Percentiles rank a stretch among this genome's conserved stretches.
Evolutionary conservation across 2,797 vertebrate genomes (phyloP).

Genomic region (Sardinella longiceps): DNA sequence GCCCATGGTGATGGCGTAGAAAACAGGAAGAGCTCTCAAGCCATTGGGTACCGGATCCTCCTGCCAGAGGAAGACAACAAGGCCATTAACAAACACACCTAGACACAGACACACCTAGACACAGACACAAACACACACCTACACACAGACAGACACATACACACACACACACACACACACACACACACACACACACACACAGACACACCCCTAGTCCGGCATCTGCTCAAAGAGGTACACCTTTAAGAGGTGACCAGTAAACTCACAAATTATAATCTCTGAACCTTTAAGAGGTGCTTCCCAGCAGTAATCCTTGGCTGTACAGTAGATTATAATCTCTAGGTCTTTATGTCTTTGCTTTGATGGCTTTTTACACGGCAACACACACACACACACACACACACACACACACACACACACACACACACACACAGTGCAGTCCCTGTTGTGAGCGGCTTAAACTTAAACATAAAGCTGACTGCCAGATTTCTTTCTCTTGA

Average conservation of each 20-base stretch:
- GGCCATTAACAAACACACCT: neutral
- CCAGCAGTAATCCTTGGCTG: no score
- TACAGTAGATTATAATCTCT: no score
- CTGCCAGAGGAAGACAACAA: conserved; percentile 64
- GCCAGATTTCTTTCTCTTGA: neutral
- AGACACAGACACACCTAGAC: neutral
- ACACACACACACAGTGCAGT: neutral
- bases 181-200: conserved; percentile 10
- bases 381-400: neutral
- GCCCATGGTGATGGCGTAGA: conserved; percentile 90
- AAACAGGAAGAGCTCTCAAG: conserved; percentile 87
- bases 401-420: conserved; percentile 13
- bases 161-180: neutral
- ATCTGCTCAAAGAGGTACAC: no score
- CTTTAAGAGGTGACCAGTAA: no score
- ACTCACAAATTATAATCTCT: no score
- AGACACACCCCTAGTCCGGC: no score
- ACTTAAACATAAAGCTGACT: neutral
- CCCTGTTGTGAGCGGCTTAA: neutral
- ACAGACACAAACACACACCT: neutral
- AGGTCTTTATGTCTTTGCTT: no score
- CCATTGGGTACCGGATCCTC: conserved; percentile 90
- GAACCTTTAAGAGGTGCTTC: no score
- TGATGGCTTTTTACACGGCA: no score
- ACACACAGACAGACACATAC: no score